These are phyloP conservation scores for Chaitophorus viminalis DNA, from an alignment of 2,888 invertebrate genomes.

Conservation along the genomic window DNA sequence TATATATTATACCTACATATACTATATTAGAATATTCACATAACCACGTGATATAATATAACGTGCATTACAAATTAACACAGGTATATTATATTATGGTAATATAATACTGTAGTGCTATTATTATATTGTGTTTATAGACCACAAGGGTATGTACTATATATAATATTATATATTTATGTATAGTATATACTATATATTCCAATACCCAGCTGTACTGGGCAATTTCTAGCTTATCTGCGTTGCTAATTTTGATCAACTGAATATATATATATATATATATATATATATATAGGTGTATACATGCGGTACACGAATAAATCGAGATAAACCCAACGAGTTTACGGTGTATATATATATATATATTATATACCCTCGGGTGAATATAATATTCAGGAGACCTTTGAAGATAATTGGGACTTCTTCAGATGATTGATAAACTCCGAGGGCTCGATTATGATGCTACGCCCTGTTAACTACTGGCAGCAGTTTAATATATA, in stretches of 20 bases:
- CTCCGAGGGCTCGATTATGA: not conserved
- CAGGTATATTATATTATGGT: not conserved
- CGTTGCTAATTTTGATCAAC: not conserved
- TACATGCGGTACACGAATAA: not conserved
- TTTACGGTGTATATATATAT: not conserved
- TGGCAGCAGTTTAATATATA: not conserved
- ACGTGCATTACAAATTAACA: not conserved
- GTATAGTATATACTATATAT: not conserved
- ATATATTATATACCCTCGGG: not conserved
- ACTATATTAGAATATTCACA: not conserved
- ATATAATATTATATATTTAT: not conserved
- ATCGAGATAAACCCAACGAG: not conserved
- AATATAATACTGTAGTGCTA: not conserved
- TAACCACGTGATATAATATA: not conserved
- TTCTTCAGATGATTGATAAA: conserved; percentile 1
- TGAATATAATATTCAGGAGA: not conserved
- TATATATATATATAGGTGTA: not conserved
- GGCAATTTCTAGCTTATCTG: not conserved
- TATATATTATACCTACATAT: no score
- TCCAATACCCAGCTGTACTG: not conserved
- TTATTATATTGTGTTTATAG: not conserved
- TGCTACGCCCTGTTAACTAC: not conserved
- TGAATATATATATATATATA: not conserved
- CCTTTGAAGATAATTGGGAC: conserved; percentile 7
- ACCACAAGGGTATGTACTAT: not conserved